Conservation (phyloP, 2,888 invertebrate species). For the Marronus borbonicus region DNA sequence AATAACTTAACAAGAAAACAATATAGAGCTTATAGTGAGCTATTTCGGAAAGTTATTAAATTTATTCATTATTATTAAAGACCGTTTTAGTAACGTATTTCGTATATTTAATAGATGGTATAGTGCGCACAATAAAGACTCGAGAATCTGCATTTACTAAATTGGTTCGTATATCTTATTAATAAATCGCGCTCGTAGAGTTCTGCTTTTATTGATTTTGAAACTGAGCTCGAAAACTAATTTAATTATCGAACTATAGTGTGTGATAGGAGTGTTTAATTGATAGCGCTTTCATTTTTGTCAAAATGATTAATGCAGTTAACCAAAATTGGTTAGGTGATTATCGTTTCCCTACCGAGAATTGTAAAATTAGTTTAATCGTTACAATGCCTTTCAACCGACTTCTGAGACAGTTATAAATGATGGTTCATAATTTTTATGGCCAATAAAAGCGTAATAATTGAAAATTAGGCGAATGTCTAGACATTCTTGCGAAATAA, state of each 20-base stretch:
- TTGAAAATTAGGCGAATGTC: slow-evolving; percentile 16
- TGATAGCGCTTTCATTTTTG: slow-evolving; percentile 2
- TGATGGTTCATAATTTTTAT: slow-evolving; percentile 2
- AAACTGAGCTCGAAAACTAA: slow-evolving; percentile 19
- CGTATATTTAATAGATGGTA: not conserved
- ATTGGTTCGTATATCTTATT: slow-evolving; percentile 1
- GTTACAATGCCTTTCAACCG: slow-evolving; percentile 1
- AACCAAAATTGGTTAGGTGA: slow-evolving; percentile 16
- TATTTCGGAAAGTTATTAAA: slow-evolving; percentile 9
- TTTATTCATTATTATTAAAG: slow-evolving; percentile 24
- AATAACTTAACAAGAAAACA: slow-evolving; percentile 34
- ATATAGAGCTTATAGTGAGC: slow-evolving; percentile 5
- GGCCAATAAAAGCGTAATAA: not conserved
- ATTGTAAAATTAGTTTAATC: slow-evolving; percentile 12
- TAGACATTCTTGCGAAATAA: not conserved
- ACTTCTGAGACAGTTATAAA: slow-evolving; percentile 24
- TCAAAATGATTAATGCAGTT: slow-evolving; percentile 18
- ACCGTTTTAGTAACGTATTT: slow-evolving; percentile 8
- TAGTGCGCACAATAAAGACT: not conserved
- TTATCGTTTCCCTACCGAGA: not conserved
- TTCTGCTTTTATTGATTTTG: slow-evolving; percentile 1
- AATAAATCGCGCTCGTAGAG: slow-evolving; percentile 3
- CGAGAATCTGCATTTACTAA: slow-evolving; percentile 8
- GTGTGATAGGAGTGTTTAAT: not conserved
- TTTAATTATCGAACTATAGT: slow-evolving; percentile 1